A percentile compares a stretch with the other conserved stretches of the same genome.
phyloP scores from a whole-genome alignment of 1,140 invertebrate genomes.

The Leptoteleia sp. region DNA sequence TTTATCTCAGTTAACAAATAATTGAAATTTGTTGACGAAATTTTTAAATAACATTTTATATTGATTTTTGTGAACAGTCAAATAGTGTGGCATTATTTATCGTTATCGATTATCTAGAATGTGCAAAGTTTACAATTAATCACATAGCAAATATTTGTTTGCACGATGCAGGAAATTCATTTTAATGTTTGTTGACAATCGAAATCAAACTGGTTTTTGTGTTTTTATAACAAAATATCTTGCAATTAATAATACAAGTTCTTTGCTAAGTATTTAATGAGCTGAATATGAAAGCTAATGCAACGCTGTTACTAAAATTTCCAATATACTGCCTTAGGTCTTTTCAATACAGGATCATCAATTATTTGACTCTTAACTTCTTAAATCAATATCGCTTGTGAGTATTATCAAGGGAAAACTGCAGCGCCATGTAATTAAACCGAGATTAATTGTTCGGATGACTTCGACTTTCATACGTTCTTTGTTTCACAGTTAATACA shows the following conservation, averaged over 20 bases:
- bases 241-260: slow-evolving; percentile 8
- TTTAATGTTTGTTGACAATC: too few relatives aligned
- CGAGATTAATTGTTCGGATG: slow-evolving; percentile 28
- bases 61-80: too few relatives aligned
- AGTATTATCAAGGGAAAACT: slow-evolving; percentile 2
- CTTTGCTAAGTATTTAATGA: slow-evolving; percentile 30
- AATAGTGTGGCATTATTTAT: too few relatives aligned
- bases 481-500: slow-evolving; percentile 1
- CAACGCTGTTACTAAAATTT: slow-evolving; percentile 28
- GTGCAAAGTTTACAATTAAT: too few relatives aligned
- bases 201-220: too few relatives aligned
- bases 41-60: too few relatives aligned
- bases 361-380: slow-evolving; percentile 43
- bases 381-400: slow-evolving; percentile 33
- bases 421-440: slow-evolving; percentile 18
- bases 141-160: too few relatives aligned
- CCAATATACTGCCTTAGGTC: slow-evolving; percentile 21
- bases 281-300: slow-evolving; percentile 11
- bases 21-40: too few relatives aligned
- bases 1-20: too few relatives aligned
- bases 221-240: neutral
- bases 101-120: too few relatives aligned
- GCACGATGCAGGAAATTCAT: too few relatives aligned
- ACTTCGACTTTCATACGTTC: slow-evolving; percentile 10
- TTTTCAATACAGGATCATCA: slow-evolving; percentile 31